A percentile compares a stretch with the other conserved stretches of the same genome.
These are phyloP conservation scores for Atherinosoma microstoma DNA, from an alignment of 2,797 vertebrate species.

Conservation along the genomic window DNA sequence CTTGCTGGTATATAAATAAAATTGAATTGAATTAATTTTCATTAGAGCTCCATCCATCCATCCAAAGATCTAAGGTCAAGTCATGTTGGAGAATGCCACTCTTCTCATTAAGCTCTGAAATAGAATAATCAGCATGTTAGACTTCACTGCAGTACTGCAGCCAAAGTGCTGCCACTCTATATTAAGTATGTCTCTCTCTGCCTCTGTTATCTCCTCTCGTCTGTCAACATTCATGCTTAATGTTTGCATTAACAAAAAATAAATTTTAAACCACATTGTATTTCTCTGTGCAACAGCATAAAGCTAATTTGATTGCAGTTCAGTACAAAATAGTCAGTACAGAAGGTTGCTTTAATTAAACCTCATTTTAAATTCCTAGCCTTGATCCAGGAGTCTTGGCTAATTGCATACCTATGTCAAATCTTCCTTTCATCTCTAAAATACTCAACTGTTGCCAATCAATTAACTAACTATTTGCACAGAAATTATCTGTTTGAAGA, in stretches of 20 bases:
- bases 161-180: constrained; percentile 35
- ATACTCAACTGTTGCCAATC: too few species aligned
- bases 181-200: constrained; percentile 26
- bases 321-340: not conserved
- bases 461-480: too few species aligned
- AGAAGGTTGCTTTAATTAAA: too few species aligned
- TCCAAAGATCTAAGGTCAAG: constrained; percentile 68
- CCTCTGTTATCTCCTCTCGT: constrained; percentile 2
- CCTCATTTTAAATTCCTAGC: too few species aligned
- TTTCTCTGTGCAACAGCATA: not conserved
- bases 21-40: constrained; percentile 53
- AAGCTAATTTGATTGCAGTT: constrained; percentile 5
- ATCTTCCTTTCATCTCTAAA: too few species aligned
- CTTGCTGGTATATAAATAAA: constrained; percentile 19
- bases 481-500: too few species aligned
- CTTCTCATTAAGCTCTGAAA: constrained; percentile 70
- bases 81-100: constrained; percentile 70
- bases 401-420: too few species aligned
- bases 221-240: constrained; percentile 6
- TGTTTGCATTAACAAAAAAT: constrained; percentile 10
- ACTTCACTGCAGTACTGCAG: constrained; percentile 29
- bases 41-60: constrained; percentile 50
- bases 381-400: too few species aligned
- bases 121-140: constrained; percentile 51
- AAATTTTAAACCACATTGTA: constrained; percentile 6